A percentile compares a stretch with the other conserved stretches of the same genome.
These are phyloP conservation scores for Drosophila bocqueti DNA, from an alignment of 1,140 invertebrate species.

Conservation along the genomic window DNA sequence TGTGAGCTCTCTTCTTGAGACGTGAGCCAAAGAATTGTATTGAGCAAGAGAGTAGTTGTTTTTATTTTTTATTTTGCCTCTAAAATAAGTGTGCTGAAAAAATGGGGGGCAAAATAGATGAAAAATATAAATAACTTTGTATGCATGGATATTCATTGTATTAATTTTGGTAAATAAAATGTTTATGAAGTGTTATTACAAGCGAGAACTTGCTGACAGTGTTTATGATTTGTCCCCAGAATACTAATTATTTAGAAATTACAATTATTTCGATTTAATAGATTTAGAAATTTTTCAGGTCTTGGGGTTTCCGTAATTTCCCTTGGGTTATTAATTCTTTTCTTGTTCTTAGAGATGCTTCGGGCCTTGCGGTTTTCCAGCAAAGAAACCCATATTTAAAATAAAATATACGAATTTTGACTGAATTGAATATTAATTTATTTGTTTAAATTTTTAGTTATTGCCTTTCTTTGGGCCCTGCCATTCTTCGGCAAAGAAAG, in stretches of 20 bases:
- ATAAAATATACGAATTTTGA: too few species aligned
- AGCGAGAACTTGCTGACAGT: too few species aligned
- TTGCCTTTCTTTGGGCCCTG: not conserved
- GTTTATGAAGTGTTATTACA: too few species aligned
- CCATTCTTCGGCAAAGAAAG: not conserved
- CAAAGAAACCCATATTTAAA: too few species aligned
- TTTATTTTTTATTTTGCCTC: too few species aligned
- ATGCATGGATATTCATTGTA: not conserved
- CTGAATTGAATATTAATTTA: too few species aligned
- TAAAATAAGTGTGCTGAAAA: not conserved
- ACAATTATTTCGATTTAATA: not conserved
- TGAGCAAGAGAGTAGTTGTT: not conserved
- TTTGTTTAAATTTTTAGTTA: not conserved
- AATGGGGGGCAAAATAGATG: not conserved
- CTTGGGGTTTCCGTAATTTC: too few species aligned
- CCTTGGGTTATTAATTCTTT: too few species aligned
- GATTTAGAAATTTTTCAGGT: too few species aligned
- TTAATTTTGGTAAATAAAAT: too few species aligned
- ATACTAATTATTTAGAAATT: not conserved
- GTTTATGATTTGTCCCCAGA: not conserved
- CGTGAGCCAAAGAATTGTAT: not conserved
- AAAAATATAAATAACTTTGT: not conserved
- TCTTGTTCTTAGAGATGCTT: too few species aligned
- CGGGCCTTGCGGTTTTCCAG: too few species aligned
- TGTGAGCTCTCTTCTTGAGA: not conserved